phyloP scores from a whole-genome alignment of 2,113 vertebrate species.

The Datnioides undecimradiatus region DNA sequence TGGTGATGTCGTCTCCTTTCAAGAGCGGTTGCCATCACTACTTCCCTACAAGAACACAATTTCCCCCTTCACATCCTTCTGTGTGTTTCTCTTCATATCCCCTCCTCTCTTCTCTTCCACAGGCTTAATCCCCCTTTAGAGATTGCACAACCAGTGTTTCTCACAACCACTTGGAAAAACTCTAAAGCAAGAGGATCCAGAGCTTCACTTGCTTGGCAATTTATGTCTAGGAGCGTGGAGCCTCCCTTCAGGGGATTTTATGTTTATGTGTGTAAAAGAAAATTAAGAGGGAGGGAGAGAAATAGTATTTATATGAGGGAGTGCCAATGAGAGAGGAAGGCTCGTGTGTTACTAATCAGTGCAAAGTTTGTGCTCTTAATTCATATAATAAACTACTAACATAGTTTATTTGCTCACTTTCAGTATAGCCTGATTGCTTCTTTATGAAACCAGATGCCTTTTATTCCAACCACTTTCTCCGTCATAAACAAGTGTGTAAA shows the following conservation, averaged over 20 bases:
- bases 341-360: slow-evolving; percentile 22
- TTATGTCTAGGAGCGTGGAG: slow-evolving; percentile 47
- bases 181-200: slow-evolving; percentile 46
- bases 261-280: slow-evolving; percentile 57
- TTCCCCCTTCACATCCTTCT: slow-evolving; percentile 72
- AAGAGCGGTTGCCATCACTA: slow-evolving; percentile 78
- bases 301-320: slow-evolving; percentile 20
- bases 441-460: slow-evolving; percentile 9
- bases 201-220: slow-evolving; percentile 45
- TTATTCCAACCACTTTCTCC: not conserved
- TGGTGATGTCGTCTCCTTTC: slow-evolving; percentile 71
- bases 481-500: slow-evolving; percentile 15
- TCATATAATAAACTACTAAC: slow-evolving; percentile 29
- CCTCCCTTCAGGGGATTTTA: slow-evolving; percentile 57
- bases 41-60: slow-evolving; percentile 74
- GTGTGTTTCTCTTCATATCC: slow-evolving; percentile 61
- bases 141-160: slow-evolving; percentile 74
- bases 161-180: slow-evolving; percentile 60
- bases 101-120: slow-evolving; percentile 57
- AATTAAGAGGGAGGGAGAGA: slow-evolving; percentile 23
- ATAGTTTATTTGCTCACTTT: slow-evolving; percentile 11
- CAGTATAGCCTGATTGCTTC: not conserved
- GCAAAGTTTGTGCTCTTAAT: slow-evolving; percentile 39
- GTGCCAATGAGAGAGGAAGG: slow-evolving; percentile 34
- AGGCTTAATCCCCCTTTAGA: slow-evolving; percentile 76